These are phyloP conservation scores for Gasteruption jaculator DNA, from an alignment of 2,888 invertebrate genomes.

Conservation along the genomic window DNA sequence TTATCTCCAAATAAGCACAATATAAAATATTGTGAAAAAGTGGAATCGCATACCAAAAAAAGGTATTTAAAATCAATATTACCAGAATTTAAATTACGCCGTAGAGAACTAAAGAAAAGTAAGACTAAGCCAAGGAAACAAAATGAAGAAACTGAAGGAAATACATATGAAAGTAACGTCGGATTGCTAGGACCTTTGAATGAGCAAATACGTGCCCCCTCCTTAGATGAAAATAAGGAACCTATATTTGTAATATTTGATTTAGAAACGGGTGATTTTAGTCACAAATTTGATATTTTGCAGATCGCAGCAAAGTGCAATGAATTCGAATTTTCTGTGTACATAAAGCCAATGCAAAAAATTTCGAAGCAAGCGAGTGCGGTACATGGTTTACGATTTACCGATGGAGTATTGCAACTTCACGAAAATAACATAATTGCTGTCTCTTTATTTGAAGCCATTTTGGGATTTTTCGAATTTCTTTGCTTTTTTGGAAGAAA, in stretches of 20 bases:
- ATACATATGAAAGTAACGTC: not conserved
- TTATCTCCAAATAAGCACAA: conserved; percentile 1
- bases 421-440: conserved; percentile 9
- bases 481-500: conserved; percentile 8
- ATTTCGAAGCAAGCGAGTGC: conserved; percentile 6
- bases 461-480: conserved; percentile 15
- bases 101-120: too few relatives aligned
- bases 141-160: too few relatives aligned
- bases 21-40: not conserved
- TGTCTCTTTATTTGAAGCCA: conserved; percentile 6
- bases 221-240: too few relatives aligned
- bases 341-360: conserved; percentile 7
- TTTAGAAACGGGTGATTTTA: conserved; percentile 13
- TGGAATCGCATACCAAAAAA: not conserved
- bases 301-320: conserved; percentile 16
- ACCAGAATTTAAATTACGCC: not conserved
- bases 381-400: not conserved
- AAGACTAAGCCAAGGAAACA: too few relatives aligned
- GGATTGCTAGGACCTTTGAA: not conserved
- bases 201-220: too few relatives aligned
- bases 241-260: too few relatives aligned
- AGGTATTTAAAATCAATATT: not conserved
- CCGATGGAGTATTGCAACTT: conserved; percentile 5
- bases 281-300: conserved; percentile 12
- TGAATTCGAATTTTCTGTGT: conserved; percentile 10